Evolutionary conservation across 2,888 invertebrate species (phyloP), one percentile per base, ranked within the genome.

Genomic region (Tinea trinotella): DNA sequence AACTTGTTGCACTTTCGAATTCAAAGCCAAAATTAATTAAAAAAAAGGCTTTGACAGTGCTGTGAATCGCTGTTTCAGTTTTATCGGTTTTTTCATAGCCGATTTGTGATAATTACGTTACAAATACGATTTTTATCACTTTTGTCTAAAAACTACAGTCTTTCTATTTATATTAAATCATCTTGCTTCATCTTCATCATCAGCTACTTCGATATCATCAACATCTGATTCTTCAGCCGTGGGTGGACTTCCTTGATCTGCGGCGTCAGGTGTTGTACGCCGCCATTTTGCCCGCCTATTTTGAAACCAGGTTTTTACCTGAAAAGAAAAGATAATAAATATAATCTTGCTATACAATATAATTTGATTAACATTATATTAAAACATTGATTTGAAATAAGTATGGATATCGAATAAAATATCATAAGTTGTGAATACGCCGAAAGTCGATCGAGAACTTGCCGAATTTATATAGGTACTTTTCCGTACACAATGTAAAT

Each of bases 241-340:
- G 62, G 67, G 68, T 57, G 74, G 76, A 59, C 79, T 79, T 17
- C 84, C 88, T 0, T 83, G 73, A 56, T 82, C 87, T 56, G 71
- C 87, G 55, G 72, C 74, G 63, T 71, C 79, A 17, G 76, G 87
- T 53, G 74, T 80, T 0, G 76, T 74, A 20, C 93, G 80, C 10
- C 93, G 87, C 92, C 93, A 93, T 76, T 93, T 93, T 9, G 93
- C 93, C 35, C 93, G 87, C 1, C 93, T 84, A 69, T 93, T 93
- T 76, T 93, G 93, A 70, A 93, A 93, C 93, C 93, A 93, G 0
- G 94, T 94, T 73, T 92, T 92, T 7, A 93, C 92, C 90, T 93
- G 79, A 18, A 66, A 68, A 20, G 10, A 30, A 30, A 2, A 30
- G 7, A 30, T 4, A 4, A 30, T 7, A 4, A n/a, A n/a, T n/a